Base-by-base conservation (phyloP, 1,140 invertebrate species). In the Hyles vespertilio region DNA sequence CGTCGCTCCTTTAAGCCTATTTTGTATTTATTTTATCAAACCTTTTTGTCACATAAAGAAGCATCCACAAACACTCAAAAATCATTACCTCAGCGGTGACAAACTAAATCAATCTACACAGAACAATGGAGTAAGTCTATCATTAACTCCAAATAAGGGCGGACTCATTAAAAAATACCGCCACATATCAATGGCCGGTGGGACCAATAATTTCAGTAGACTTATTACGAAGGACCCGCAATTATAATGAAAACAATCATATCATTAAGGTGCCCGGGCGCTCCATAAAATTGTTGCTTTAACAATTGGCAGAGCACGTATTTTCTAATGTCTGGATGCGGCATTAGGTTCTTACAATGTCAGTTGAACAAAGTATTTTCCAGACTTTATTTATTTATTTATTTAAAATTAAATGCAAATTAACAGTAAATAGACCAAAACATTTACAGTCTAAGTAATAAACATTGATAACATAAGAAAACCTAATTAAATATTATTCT, bases 191-290 rank as follows among this genome's bases (percentile, higher is more conserved):
- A 62, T 43, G 54, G 59, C 36, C 53, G 51, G 53, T 52, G 55
- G 52, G 63, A 57, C 58, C 66, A 59, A 72, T 77, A 77, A 72
- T 62, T 72, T 51, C 50, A 43, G n/a, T 34, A 48, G 51, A 77
- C 64, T 67, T 72, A 77, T 74, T 48, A 44, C 54, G 10, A n/a
- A 5, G 7, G 71, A 74, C 63, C 56, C 53, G 67, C 74, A 77
- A 77, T 77, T 77, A 77, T 74, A 71, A 70, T 67, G 74, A 73
- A 71, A 58, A 77, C 74, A 77, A 77, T 77, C 74, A 77, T 74
- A 67, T 71, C 71, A 73, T 74, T 77, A 77, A 67, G 58, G 32
- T 58, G 50, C 51, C 40, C 48, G 51, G 56, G 60, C 61, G 61
- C 58, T 45, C 58, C 69, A 69, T 72, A 69, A 66, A 66, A 69